Conservation (phyloP, 2,888 invertebrate species). For the Heliconius erato region DNA sequence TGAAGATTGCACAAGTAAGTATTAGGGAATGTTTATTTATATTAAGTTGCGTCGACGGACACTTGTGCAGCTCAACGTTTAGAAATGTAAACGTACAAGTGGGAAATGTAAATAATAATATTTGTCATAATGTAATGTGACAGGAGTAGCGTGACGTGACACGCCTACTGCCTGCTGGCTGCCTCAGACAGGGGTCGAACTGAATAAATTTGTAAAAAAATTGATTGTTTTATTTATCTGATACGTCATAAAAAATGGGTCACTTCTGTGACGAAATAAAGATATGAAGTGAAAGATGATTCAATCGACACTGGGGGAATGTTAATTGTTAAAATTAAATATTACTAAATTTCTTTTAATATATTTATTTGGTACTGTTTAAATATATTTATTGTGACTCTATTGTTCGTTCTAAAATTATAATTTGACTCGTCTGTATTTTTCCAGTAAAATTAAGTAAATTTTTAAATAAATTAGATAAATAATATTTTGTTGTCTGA, state of each 20-base stretch:
- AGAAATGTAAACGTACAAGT: background rate
- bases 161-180: slow-evolving; percentile 5
- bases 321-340: too few species aligned
- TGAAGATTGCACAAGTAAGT: background rate
- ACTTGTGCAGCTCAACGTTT: slow-evolving; percentile 11
- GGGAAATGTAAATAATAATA: slow-evolving; percentile 3
- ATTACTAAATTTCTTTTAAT: too few species aligned
- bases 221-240: background rate
- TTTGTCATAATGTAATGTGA: slow-evolving; percentile 18
- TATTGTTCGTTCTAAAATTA: too few species aligned
- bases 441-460: too few species aligned
- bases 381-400: too few species aligned
- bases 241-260: slow-evolving; percentile 43
- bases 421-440: too few species aligned
- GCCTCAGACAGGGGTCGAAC: slow-evolving; percentile 15
- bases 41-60: background rate
- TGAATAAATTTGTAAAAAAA: slow-evolving; percentile 31
- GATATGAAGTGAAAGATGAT: too few species aligned
- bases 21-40: slow-evolving; percentile 19
- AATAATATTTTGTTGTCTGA: too few species aligned
- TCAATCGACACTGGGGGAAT: too few species aligned
- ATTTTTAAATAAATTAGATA: too few species aligned
- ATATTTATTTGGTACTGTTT: too few species aligned
- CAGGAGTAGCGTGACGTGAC: background rate
- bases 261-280: background rate